Evolutionary conservation across 1,140 invertebrate species (phyloP).

Genomic region (Subanguina moxae): DNA sequence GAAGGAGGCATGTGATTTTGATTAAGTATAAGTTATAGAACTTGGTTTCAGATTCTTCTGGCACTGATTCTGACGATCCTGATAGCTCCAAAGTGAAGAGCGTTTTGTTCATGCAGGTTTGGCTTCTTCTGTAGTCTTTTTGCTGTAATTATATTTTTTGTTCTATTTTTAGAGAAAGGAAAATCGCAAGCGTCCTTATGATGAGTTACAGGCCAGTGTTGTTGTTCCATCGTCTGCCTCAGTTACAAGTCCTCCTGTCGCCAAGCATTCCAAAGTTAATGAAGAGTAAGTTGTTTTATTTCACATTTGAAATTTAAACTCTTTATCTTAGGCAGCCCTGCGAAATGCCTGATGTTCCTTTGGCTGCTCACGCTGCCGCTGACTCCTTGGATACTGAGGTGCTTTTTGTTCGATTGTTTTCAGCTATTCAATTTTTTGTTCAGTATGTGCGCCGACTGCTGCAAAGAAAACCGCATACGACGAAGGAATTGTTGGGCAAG

Average conservation of each 20-base stretch:
- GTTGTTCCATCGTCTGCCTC: neutral
- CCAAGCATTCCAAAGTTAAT: neutral
- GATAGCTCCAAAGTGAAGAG: slow-evolving; percentile 47
- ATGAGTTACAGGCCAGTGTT: neutral
- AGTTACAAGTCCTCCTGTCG: neutral
- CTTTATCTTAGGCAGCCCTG: slow-evolving; percentile 7
- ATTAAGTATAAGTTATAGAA: neutral
- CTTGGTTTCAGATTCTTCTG: slow-evolving; percentile 30
- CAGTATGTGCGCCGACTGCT: slow-evolving; percentile 43
- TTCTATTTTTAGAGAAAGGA: slow-evolving; percentile 8
- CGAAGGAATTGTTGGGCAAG: slow-evolving; percentile 50
- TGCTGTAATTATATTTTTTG: neutral
- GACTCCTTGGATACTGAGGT: slow-evolving; percentile 50
- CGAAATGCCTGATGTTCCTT: slow-evolving; percentile 16
- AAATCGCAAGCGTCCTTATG: slow-evolving; percentile 11
- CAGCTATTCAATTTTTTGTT: too few relatives aligned
- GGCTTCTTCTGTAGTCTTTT: neutral
- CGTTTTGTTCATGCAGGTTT: slow-evolving; percentile 46
- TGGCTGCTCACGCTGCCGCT: neutral
- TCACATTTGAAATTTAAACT: neutral
- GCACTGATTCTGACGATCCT: slow-evolving; percentile 49
- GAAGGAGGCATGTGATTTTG: neutral
- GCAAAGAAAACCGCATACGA: slow-evolving; percentile 53
- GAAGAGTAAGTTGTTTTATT: slow-evolving; percentile 2
- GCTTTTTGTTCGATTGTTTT: too few relatives aligned